Base-by-base conservation (phyloP, 1,140 invertebrate species). In the Caenorhabditis inopinata region DNA sequence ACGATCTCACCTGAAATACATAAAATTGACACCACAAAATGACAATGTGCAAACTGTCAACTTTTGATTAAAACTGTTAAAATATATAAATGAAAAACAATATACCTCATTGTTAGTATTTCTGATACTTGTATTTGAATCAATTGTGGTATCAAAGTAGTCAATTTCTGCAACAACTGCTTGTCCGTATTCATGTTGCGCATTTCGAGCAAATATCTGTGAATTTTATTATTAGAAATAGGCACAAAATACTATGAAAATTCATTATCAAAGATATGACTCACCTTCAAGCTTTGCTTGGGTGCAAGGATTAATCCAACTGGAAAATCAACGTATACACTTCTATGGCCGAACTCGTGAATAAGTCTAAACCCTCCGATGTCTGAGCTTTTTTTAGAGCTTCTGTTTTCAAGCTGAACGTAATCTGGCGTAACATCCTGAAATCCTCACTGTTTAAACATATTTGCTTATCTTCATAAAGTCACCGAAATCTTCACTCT, bases 251-350 rank as follows among this genome's bases (percentile, higher is more conserved):
- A n/a, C n/a, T n/a, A n/a, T n/a, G n/a, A n/a, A n/a, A n/a, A n/a
- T n/a, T n/a, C n/a, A n/a, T n/a, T n/a, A n/a, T n/a, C n/a, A n/a
- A n/a, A n/a, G n/a, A n/a, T n/a, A n/a, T n/a, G n/a, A n/a, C n/a
- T n/a, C n/a, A n/a, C 58, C 58, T 68, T 68, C 58, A 68, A 68
- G 32, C 58, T 42, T 9, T 68, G 32, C 58, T 68, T 68, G n/a
- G 58, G 58, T 3, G 14, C n/a, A 68, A 68, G 58, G 58, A 68
- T 68, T 1, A 68, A 21, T 38, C 16, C 16, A 38, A n/a, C 32
- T 68, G 58, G 58, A 68, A 68, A 32, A 42, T 38, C 32, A 38
- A 68, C 58, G 32, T 42, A 68, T 16, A 68, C 58, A n/a, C 58
- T 68, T 32, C 21, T 68, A 18, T 38, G 14, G 9, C 58, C 58